Conservation (phyloP, 2,113 vertebrate genomes). For the Nestor notabilis region DNA sequence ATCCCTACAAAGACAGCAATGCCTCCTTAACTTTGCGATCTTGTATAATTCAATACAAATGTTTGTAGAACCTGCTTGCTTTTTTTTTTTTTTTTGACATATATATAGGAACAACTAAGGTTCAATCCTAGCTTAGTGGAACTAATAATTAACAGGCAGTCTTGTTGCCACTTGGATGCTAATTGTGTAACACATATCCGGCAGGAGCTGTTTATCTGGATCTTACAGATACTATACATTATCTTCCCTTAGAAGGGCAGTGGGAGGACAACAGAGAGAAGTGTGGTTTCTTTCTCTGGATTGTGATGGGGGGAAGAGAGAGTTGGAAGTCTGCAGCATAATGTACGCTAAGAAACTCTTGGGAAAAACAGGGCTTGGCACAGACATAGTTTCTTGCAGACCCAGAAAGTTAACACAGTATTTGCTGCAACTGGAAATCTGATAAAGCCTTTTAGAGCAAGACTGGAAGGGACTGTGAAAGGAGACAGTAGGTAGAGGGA, state of each 20-base stretch:
- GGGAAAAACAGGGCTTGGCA: neutral
- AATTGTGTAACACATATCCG: fast-evolving
- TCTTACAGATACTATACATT: neutral
- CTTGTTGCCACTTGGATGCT: neutral
- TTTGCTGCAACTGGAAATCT: neutral
- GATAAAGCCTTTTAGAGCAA: neutral
- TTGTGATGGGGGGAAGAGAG: fast-evolving
- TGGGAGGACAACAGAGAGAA: neutral
- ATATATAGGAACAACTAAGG: neutral
- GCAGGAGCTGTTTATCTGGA: neutral
- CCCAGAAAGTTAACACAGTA: neutral
- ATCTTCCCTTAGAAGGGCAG: neutral
- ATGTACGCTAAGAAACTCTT: neutral
- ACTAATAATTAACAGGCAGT: neutral
- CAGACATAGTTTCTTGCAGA: neutral
- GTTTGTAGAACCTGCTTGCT: neutral
- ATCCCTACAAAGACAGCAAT: neutral
- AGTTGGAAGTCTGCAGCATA: neutral
- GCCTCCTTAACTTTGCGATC: neutral
- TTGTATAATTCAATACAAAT: neutral
- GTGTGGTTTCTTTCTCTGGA: neutral
- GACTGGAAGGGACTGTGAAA: neutral
- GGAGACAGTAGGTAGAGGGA: neutral
- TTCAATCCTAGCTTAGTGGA: neutral
- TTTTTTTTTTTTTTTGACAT: neutral